phyloP scores from a whole-genome alignment of 2,113 vertebrate genomes.

The Scophthalmus maximus region DNA sequence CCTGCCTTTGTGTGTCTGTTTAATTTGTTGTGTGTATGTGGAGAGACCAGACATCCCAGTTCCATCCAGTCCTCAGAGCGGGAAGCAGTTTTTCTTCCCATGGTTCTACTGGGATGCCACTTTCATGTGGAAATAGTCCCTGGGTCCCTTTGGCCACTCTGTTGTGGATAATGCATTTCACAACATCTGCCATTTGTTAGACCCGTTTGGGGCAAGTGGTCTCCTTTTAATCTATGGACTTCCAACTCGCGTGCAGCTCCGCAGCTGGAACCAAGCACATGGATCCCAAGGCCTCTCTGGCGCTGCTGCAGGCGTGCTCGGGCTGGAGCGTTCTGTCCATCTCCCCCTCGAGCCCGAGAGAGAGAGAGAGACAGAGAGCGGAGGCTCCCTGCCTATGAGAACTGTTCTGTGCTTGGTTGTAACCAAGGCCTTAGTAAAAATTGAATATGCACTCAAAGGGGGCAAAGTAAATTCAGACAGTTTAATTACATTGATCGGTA shows the following conservation, averaged over 20 bases:
- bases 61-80: conserved; percentile 56
- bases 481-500: too few species aligned
- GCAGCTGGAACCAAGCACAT: conserved; percentile 67
- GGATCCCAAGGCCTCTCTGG: conserved; percentile 64
- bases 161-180: conserved; percentile 80
- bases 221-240: conserved; percentile 75
- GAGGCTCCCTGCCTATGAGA: conserved; percentile 2
- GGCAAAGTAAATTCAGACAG: too few species aligned
- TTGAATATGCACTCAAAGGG: too few species aligned
- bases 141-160: conserved; percentile 60
- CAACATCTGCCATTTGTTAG: conserved; percentile 81
- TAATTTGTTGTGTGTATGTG: conserved; percentile 65
- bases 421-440: too few species aligned
- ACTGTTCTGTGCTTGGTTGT: neutral
- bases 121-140: conserved; percentile 75
- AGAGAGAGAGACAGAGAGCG: neutral
- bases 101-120: conserved; percentile 68
- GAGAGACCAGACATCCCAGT: conserved; percentile 62
- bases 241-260: conserved; percentile 59
- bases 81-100: conserved; percentile 65
- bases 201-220: conserved; percentile 74
- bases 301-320: conserved; percentile 13
- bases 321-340: neutral
- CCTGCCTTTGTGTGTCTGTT: conserved; percentile 58
- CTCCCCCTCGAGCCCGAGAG: neutral